phyloP scores from a whole-genome alignment of 1,140 invertebrate species.

The Rhopalosiphum maidis region DNA sequence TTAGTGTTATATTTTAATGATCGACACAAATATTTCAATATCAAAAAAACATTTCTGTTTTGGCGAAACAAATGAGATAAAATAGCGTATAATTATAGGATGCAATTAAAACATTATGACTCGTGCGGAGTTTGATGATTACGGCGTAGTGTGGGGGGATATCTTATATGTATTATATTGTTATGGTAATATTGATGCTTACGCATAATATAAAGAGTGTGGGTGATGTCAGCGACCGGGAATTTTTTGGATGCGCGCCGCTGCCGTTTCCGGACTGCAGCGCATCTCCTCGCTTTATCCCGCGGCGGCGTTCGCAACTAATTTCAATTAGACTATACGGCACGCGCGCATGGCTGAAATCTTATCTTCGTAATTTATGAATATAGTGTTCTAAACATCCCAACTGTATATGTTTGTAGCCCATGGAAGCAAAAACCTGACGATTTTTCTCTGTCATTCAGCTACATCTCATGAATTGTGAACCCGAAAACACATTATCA shows the following conservation, averaged over 20 bases:
- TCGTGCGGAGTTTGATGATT: not conserved
- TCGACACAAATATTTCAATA: not conserved
- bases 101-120: not conserved
- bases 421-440: not conserved
- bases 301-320: not conserved
- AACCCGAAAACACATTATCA: not conserved
- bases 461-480: not conserved
- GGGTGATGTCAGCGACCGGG: slow-evolving; percentile 25
- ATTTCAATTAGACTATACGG: slow-evolving; percentile 27
- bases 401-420: not conserved
- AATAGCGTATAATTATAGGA: not conserved
- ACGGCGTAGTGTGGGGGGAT: not conserved
- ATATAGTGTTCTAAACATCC: no score
- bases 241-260: not conserved
- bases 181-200: not conserved
- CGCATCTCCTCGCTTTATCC: not conserved
- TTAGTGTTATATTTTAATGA: not conserved
- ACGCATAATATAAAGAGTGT: not conserved
- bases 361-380: not conserved
- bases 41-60: not conserved
- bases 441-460: not conserved
- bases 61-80: not conserved
- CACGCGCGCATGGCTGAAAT: not conserved
- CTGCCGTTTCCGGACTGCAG: not conserved
- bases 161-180: not conserved